Conservation (phyloP, 92 coral and sea anemone species). For the Parazoanthus atlanticus region DNA sequence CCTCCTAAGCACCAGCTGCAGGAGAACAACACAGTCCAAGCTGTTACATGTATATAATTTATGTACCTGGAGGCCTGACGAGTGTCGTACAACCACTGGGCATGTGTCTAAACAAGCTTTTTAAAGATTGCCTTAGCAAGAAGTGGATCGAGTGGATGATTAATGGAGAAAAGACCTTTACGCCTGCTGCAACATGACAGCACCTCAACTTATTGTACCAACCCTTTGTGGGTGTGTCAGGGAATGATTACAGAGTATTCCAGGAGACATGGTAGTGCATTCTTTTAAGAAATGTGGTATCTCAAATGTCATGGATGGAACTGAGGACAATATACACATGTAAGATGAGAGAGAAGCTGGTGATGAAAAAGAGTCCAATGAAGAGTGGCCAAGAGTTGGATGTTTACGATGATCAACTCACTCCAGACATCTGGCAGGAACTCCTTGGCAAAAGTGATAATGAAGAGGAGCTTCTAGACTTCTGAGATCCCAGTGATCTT, state of each 20-base stretch:
- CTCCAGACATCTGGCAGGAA: not conserved
- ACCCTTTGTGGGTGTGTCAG: constrained; percentile 28
- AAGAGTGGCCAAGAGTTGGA: not conserved
- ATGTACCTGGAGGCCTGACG: constrained; percentile 55
- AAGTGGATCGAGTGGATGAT: constrained; percentile 26
- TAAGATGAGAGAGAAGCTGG: constrained; percentile 1
- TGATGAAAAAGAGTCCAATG: not conserved
- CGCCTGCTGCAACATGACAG: constrained; percentile 33
- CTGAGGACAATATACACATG: not conserved
- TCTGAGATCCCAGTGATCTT: too few relatives aligned
- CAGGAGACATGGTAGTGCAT: constrained; percentile 14
- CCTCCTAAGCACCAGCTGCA: too few relatives aligned
- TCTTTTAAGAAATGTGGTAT: constrained; percentile 42
- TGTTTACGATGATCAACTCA: not conserved
- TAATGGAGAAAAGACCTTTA: constrained; percentile 28
- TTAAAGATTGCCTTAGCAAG: not conserved
- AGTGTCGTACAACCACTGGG: not conserved
- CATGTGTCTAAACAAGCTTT: too few relatives aligned
- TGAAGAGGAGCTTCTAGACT: not conserved
- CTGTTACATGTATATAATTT: too few relatives aligned
- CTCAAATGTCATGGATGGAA: constrained; percentile 28
- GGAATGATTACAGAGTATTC: constrained; percentile 29
- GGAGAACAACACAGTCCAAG: not conserved
- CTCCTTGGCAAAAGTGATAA: not conserved
- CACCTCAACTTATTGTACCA: constrained; percentile 23